These are phyloP conservation scores for Lipophrys pholis DNA, from an alignment of 2,113 vertebrate species.

Conservation along the genomic window DNA sequence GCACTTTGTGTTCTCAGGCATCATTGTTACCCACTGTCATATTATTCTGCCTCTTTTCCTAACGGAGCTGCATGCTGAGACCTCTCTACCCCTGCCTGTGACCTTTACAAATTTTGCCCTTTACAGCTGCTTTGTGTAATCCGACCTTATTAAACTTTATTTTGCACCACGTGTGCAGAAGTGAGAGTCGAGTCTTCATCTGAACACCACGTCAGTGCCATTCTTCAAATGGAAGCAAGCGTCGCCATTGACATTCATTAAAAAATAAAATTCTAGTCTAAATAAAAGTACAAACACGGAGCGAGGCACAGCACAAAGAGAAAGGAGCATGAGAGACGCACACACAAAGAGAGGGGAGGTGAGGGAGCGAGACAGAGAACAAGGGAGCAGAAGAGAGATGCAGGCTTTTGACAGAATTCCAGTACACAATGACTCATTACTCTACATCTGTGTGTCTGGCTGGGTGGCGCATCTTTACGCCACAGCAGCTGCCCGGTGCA, in stretches of 20 bases:
- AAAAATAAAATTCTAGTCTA: constrained; percentile 52
- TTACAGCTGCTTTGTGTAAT: constrained; percentile 70
- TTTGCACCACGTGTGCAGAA: constrained; percentile 77
- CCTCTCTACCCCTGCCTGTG: constrained; percentile 62
- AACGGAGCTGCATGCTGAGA: constrained; percentile 64
- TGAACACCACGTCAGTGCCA: constrained; percentile 76
- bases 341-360: constrained; percentile 42
- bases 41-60: constrained; percentile 58
- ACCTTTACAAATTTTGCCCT: constrained; percentile 74
- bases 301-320: not conserved
- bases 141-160: constrained; percentile 81
- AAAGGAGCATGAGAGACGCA: constrained; percentile 50
- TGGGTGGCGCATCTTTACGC: constrained; percentile 55
- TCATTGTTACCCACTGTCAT: constrained; percentile 62
- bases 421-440: constrained; percentile 67
- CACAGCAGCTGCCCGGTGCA: constrained; percentile 62
- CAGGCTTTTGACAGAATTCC: constrained; percentile 65
- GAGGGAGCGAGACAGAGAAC: constrained; percentile 8
- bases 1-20: constrained; percentile 60
- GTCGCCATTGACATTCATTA: constrained; percentile 23
- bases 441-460: constrained; percentile 70
- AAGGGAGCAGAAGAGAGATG: constrained; percentile 56
- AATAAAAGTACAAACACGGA: constrained; percentile 30
- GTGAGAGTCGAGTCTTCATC: constrained; percentile 75
- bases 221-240: constrained; percentile 38